These are phyloP conservation scores for Phoebastria nigripes DNA, from an alignment of 2,797 vertebrate species.

Conservation along the genomic window DNA sequence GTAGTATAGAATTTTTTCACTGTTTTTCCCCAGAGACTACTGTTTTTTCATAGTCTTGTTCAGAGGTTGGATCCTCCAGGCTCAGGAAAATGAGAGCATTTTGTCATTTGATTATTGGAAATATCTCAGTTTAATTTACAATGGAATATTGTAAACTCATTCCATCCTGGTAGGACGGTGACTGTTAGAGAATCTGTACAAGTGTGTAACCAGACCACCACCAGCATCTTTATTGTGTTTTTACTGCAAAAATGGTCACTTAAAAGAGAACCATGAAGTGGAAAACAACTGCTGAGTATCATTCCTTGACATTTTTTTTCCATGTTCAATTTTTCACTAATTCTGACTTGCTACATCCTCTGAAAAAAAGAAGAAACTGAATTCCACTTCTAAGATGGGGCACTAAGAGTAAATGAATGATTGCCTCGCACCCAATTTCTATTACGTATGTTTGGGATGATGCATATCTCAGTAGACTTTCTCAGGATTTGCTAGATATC, in stretches of 20 bases:
- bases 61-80: not conserved
- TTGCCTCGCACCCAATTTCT: not conserved
- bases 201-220: not conserved
- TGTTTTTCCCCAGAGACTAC: not conserved
- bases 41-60: not conserved
- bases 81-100: not conserved
- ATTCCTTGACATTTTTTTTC: not conserved
- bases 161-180: not conserved
- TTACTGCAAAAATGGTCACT: not conserved
- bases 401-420: not conserved
- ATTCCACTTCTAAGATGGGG: not conserved
- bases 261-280: not conserved
- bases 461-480: not conserved
- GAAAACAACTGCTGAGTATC: not conserved
- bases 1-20: not conserved
- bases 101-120: slow-evolving; percentile 9
- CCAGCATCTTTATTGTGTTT: not conserved
- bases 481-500: not conserved
- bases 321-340: not conserved
- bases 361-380: not conserved
- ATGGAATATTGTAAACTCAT: not conserved
- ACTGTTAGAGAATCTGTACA: not conserved
- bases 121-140: slow-evolving; percentile 7
- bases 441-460: not conserved
- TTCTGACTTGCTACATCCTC: not conserved